Evolutionary conservation across 2,888 invertebrate genomes (phyloP), one percentile per base, ranked within the genome.

Genomic region (Tholera decimalis): DNA sequence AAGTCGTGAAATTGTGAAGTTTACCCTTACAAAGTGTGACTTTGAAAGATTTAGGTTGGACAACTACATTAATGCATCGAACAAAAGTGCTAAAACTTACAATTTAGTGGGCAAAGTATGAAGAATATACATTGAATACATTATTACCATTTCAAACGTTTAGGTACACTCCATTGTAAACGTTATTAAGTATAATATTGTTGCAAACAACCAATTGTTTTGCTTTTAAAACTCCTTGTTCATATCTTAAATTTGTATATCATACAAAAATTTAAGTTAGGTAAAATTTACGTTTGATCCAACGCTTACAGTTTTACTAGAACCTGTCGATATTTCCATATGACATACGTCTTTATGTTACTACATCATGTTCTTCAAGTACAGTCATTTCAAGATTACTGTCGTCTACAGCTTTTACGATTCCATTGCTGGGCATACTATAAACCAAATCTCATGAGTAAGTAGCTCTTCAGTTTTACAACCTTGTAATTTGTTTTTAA

Each of bases 1-100:
- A 69, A 75, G 69, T 73, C 73, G 70, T 65, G 71, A 75, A 79
- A 83, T 80, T 83, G 77, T 77, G 53, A 83, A 83, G 80, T 83
- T 83, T 74, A 54, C 61, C 53, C 70, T 55, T 46, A 73, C 59
- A 63, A 53, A 83, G 69, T 71, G 73, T 68, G 82, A 83, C 84
- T 75, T 82, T 83, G 80, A 83, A 76, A 77, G 73, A 83, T 82
- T 83, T 80, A 75, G 71, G 54, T 71, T 30, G 66, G 71, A 73
- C 70, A 49, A 73, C 46, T 76, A 63, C 55, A 65, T 47, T 72
- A 65, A 68, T 73, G 58, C 69, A 67, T 61, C 64, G 44, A 60
- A 72, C 54, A 63, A 74, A 64, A 67, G 49, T 59, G 35, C 58
- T 68, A 54, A 56, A 61, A 80, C 51, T 60, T 63, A 60, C 41